Evolutionary conservation across 2,888 invertebrate species (phyloP).

Genomic region (Polietes domitor): DNA sequence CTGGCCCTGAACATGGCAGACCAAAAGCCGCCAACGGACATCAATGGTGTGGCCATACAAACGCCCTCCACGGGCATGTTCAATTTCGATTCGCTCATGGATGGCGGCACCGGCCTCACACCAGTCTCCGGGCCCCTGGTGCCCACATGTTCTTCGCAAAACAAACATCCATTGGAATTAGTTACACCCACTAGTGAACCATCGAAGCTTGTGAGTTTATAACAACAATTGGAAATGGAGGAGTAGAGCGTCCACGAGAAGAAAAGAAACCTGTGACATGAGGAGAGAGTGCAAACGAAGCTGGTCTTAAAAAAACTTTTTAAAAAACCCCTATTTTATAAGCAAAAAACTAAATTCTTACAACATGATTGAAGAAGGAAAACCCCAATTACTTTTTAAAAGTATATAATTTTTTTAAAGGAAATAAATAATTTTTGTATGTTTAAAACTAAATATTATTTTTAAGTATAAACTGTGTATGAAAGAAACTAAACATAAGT

Average conservation of each 20-base stretch:
- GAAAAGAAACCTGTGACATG: constrained; percentile 52
- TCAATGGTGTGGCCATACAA: constrained; percentile 91
- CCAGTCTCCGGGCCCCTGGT: constrained; percentile 89
- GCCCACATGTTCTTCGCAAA: constrained; percentile 87
- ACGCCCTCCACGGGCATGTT: constrained; percentile 94
- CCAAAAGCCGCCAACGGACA: constrained; percentile 82
- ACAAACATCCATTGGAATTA: constrained; percentile 86
- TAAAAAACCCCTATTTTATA: not conserved
- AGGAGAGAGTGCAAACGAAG: constrained; percentile 67
- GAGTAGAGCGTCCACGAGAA: constrained; percentile 11
- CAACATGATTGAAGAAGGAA: constrained; percentile 50
- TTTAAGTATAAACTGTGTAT: constrained; percentile 24
- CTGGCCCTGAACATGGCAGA: constrained; percentile 69
- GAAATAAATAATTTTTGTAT: constrained; percentile 48
- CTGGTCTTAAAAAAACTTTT: constrained; percentile 62
- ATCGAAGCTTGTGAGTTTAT: constrained; percentile 92
- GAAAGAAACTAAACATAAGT: not conserved
- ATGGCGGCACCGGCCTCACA: constrained; percentile 95
- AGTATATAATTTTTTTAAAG: constrained; percentile 55
- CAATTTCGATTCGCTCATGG: constrained; percentile 96
- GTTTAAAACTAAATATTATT: constrained; percentile 42
- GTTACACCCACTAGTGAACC: constrained; percentile 88
- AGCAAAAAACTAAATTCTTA: constrained; percentile 49
- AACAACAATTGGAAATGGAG: constrained; percentile 80
- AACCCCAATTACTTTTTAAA: constrained; percentile 60